phyloP scores from a whole-genome alignment of 23 tunicate species.

The Trididemnum clinides region DNA sequence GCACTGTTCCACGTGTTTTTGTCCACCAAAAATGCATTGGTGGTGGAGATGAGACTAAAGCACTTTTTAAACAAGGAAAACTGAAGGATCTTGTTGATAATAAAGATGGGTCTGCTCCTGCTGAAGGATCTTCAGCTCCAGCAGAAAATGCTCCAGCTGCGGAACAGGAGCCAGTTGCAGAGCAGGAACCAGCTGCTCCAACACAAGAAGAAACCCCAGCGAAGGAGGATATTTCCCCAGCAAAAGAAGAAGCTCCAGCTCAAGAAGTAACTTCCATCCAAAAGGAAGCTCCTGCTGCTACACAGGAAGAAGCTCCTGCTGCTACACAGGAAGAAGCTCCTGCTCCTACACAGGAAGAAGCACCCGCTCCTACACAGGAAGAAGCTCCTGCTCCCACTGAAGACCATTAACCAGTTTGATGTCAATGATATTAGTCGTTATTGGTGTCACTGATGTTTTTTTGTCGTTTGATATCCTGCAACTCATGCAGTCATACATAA shows the following conservation, averaged over 20 bases:
- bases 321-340: too few species aligned
- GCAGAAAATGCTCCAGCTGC: background rate
- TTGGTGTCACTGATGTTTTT: too few species aligned
- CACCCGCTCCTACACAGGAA: too few species aligned
- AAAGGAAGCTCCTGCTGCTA: too few species aligned
- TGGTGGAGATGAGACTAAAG: conserved; percentile 45
- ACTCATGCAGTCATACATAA: too few species aligned
- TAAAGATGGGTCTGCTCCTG: conserved; percentile 8
- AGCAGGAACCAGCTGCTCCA: background rate
- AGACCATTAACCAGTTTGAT: too few species aligned
- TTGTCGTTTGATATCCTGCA: too few species aligned
- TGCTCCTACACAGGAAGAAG: too few species aligned
- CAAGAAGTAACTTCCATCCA: background rate
- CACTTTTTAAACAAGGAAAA: conserved; percentile 28
- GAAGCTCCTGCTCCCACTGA: too few species aligned
- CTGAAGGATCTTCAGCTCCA: background rate
- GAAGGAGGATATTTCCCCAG: background rate
- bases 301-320: too few species aligned
- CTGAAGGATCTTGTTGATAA: conserved; percentile 26
- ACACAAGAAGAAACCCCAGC: background rate
- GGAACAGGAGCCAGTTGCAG: background rate
- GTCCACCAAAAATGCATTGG: conserved; percentile 54
- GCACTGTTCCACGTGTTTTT: conserved; percentile 61
- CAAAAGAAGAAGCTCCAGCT: background rate
- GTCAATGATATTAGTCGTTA: too few species aligned